phyloP scores from a whole-genome alignment of 2,888 invertebrate genomes.

The Chrysolina haemoptera region DNA sequence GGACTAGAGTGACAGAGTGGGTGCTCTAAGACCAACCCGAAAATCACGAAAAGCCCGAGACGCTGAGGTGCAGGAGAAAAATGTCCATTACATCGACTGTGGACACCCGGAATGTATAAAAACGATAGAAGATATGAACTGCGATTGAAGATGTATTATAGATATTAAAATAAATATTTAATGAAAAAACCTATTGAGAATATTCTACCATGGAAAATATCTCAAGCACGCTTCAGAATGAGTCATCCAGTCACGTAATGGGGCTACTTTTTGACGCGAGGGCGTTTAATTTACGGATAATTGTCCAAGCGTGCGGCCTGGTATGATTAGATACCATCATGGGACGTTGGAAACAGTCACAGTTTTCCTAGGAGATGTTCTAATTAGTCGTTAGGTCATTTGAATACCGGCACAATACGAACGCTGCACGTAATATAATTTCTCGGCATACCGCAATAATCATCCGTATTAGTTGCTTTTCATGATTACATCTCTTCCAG shows the following conservation, averaged over 20 bases:
- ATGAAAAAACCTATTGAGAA: not conserved
- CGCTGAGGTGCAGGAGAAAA: no score
- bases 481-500: no score
- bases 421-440: conserved; percentile 64
- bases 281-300: conserved; percentile 64
- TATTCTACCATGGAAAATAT: not conserved
- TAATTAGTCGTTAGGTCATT: conserved; percentile 60
- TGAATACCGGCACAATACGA: conserved; percentile 59
- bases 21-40: no score
- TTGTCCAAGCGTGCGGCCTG: conserved; percentile 61
- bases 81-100: no score
- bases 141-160: no score
- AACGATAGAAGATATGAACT: no score
- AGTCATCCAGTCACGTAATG: conserved; percentile 53
- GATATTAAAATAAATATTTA: no score
- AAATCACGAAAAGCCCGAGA: no score
- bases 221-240: conserved; percentile 24
- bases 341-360: conserved; percentile 58
- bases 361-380: conserved; percentile 66
- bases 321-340: conserved; percentile 65
- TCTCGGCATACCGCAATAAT: conserved; percentile 44
- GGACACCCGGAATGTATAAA: no score
- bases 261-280: conserved; percentile 59
- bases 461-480: not conserved
- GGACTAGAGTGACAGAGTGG: no score